Evolutionary conservation across 2,888 invertebrate genomes (phyloP).

Genomic region (Synergus laeviventris): DNA sequence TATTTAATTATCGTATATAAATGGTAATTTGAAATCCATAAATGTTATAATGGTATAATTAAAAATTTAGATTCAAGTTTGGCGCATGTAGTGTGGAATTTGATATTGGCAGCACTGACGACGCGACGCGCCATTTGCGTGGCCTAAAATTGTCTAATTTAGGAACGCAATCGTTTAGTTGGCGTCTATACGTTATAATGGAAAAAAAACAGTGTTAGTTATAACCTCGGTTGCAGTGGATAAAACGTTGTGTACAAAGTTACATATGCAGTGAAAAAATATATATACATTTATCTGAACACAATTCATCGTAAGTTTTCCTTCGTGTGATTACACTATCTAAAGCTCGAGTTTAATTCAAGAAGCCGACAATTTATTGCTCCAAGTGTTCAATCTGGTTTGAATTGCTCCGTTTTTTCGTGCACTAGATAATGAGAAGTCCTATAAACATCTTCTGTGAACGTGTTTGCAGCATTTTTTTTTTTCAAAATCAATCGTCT

Average conservation of each 20-base stretch:
- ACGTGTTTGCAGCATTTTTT: neutral
- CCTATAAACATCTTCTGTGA: neutral
- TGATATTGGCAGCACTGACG: conserved; percentile 4
- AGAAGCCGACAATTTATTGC: conserved; percentile 3
- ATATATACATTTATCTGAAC: conserved; percentile 23
- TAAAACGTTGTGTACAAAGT: conserved; percentile 47
- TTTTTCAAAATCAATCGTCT: neutral
- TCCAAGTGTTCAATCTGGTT: neutral
- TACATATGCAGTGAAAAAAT: conserved; percentile 43
- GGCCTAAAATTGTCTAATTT: conserved; percentile 51
- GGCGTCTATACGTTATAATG: conserved; percentile 52
- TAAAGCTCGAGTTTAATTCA: conserved; percentile 13
- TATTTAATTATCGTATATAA: neutral
- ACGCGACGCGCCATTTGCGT: conserved; percentile 51
- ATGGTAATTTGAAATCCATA: neutral
- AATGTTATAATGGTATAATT: neutral
- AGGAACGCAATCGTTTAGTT: conserved; percentile 49
- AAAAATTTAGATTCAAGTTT: neutral
- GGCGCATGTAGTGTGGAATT: neutral
- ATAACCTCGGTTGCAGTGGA: conserved; percentile 49
- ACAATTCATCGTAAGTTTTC: conserved; percentile 27
- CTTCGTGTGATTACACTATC: neutral
- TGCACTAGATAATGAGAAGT: neutral
- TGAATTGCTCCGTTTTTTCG: neutral
- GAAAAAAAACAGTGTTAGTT: conserved; percentile 47